Evolutionary conservation across 2,797 vertebrate species (phyloP).

Genomic region (Telmatherina bonti): DNA sequence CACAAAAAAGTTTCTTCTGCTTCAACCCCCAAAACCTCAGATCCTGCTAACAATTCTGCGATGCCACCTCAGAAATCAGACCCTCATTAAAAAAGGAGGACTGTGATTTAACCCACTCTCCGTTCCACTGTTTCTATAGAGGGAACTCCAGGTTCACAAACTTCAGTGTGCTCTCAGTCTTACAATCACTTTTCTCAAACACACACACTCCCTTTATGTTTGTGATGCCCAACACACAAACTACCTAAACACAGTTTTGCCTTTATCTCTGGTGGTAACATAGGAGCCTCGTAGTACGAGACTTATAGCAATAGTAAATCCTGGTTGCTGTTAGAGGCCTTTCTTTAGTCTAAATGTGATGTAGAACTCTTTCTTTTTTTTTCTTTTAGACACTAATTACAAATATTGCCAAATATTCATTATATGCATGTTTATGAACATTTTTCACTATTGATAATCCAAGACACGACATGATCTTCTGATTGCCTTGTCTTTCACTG

Average conservation of each 20-base stretch:
- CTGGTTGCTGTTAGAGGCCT: constrained; percentile 73
- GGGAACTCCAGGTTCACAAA: constrained; percentile 60
- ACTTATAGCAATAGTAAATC: constrained; percentile 81
- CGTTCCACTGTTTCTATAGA: constrained; percentile 15
- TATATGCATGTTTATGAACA: constrained; percentile 71
- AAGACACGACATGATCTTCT: constrained; percentile 32
- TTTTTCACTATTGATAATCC: constrained; percentile 40
- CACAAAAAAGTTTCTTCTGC: constrained; percentile 79
- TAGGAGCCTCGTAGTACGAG: constrained; percentile 60
- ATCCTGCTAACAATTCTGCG: constrained; percentile 59
- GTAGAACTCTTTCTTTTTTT: constrained; percentile 27
- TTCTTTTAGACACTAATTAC: constrained; percentile 48
- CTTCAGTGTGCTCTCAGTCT: constrained; percentile 54
- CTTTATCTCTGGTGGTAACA: constrained; percentile 67
- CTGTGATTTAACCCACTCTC: not conserved
- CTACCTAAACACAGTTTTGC: constrained; percentile 76
- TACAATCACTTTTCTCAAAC: constrained; percentile 43
- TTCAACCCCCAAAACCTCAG: constrained; percentile 37
- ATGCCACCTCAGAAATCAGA: constrained; percentile 58
- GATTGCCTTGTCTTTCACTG: constrained; percentile 39
- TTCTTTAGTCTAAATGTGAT: constrained; percentile 53
- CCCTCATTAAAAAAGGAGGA: constrained; percentile 63
- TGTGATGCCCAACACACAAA: constrained; percentile 71
- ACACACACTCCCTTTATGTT: constrained; percentile 66
- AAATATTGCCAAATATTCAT: constrained; percentile 71